Evolutionary conservation across 1,140 invertebrate species (phyloP), one percentile per base, ranked within the genome.

Genomic region (Chymomyza costata): DNA sequence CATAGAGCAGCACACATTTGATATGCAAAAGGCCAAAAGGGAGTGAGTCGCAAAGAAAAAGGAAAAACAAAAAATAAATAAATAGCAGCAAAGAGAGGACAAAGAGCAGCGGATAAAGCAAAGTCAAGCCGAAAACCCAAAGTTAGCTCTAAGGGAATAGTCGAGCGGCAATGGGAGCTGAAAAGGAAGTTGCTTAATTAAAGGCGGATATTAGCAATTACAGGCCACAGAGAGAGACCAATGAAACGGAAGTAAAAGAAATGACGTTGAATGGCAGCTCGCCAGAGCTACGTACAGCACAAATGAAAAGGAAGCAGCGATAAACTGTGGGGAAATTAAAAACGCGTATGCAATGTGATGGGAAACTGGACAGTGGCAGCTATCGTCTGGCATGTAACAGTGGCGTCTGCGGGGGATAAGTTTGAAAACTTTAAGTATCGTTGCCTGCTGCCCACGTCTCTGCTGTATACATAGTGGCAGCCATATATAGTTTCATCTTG

Each of bases 171-270:
- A 65, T 70, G 70, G 48, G n/a, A n/a, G 19, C 28, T 70, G 57
- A 70, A 78, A 70, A 66, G 76, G 69, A 81, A 81, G 76, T 74
- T 74, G 65, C 69, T 81, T 81, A 81, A 81, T 81, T 81, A 81
- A 81, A 81, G 70, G 62, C 76, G 76, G 76, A 81, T 81, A 81
- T 81, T 81, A 81, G 76, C 69, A 81, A 81, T 81, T 74, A 74
- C 62, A 66, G 54, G 52, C 61, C 76, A 45, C 65, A 66, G 53
- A 52, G 37, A 3, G 21, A 17, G 10, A 41, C 62, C 74, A 66
- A 81, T 81, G 62, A 61, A 81, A 81, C 68, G 65, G 74, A 81
- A 69, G 62, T 64, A 69, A 70, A 64, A 57, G 49, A 55, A 81
- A 74, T 57, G 51, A 40, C 53, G 66, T 66, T 78, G 57, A 78